phyloP scores from a whole-genome alignment of 2,888 invertebrate genomes.

The Chymomyza procnemis region DNA sequence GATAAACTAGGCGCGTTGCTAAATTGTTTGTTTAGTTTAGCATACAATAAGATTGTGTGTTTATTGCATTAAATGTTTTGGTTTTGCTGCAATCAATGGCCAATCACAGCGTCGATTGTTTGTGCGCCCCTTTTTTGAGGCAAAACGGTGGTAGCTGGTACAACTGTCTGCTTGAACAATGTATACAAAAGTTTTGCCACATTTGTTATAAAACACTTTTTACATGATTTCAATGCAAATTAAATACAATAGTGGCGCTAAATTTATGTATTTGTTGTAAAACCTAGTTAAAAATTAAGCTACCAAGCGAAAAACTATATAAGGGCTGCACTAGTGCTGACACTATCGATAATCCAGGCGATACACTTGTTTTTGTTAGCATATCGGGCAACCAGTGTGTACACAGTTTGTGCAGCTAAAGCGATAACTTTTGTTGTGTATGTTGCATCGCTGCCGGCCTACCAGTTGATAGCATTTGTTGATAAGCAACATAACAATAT shows the following conservation, averaged over 20 bases:
- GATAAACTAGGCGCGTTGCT: too few relatives aligned
- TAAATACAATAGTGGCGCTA: not conserved
- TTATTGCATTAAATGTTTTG: not conserved
- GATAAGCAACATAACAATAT: not conserved
- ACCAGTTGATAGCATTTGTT: slow-evolving; percentile 1
- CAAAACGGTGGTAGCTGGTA: not conserved
- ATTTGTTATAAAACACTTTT: not conserved
- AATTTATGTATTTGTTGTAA: not conserved
- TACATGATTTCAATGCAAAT: not conserved
- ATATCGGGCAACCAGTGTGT: not conserved
- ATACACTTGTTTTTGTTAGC: not conserved
- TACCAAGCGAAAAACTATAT: slow-evolving; percentile 3
- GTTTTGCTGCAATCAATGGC: not conserved
- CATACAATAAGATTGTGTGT: not conserved
- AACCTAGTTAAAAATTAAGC: not conserved
- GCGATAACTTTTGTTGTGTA: not conserved
- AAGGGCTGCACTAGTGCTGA: slow-evolving; percentile 4
- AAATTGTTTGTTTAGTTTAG: not conserved
- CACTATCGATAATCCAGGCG: not conserved
- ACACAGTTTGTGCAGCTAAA: not conserved
- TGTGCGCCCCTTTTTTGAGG: not conserved
- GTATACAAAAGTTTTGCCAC: not conserved
- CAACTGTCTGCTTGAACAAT: not conserved
- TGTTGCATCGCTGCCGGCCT: not conserved
- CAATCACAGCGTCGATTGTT: not conserved